Percentiles rank a stretch among this genome's conserved stretches.
Evolutionary conservation across 2,888 invertebrate species (phyloP).

Genomic region (Rhingia rostrata): DNA sequence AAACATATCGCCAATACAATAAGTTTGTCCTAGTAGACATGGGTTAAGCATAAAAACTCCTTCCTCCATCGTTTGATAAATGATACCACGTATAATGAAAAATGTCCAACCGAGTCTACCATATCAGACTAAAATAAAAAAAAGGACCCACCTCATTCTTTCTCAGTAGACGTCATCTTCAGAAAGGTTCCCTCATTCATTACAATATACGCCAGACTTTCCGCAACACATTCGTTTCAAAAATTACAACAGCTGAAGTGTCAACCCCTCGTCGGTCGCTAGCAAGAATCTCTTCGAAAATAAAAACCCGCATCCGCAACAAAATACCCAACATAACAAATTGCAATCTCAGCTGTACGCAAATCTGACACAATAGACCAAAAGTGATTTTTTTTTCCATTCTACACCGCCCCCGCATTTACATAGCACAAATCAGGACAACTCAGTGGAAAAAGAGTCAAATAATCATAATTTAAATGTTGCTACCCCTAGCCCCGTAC

Average conservation of each 20-base stretch:
- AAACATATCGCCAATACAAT: no score
- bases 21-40: no score
- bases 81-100: no score
- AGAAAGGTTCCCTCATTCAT: not conserved
- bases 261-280: conserved; percentile 8
- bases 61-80: no score
- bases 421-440: conserved; percentile 42
- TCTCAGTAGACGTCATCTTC: conserved; percentile 7
- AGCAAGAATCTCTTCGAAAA: conserved; percentile 16
- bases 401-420: not conserved
- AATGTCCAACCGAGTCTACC: no score
- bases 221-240: conserved; percentile 48
- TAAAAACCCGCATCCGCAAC: conserved; percentile 13
- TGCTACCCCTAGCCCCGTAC: conserved; percentile 34
- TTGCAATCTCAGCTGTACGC: conserved; percentile 70
- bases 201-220: conserved; percentile 15
- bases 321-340: conserved; percentile 57
- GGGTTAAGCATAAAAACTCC: no score
- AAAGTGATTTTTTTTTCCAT: conserved; percentile 2
- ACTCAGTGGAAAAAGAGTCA: conserved; percentile 54
- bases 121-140: no score
- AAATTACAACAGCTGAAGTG: conserved; percentile 65
- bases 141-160: no score
- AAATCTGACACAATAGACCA: conserved; percentile 49
- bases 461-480: conserved; percentile 73